Conservation (phyloP, 2,113 vertebrate genomes). For the Microtus richardsoni region DNA sequence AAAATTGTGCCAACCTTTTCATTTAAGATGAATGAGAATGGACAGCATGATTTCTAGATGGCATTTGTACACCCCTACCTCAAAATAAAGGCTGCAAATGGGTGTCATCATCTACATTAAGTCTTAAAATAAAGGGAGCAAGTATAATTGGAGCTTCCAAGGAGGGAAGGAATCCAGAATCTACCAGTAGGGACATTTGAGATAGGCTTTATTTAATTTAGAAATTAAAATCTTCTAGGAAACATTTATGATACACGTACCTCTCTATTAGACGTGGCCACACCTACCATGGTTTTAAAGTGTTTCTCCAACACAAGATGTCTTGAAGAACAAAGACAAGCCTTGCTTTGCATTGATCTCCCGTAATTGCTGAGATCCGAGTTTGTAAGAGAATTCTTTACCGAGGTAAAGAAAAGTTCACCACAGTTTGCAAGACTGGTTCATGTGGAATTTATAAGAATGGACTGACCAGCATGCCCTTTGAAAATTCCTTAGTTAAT, state of each 20-base stretch:
- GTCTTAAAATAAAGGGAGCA: background rate
- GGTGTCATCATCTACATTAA: background rate
- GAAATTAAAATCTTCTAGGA: background rate
- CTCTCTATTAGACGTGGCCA: background rate
- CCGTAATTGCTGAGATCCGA: constrained; percentile 61
- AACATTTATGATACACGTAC: background rate
- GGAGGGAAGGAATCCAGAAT: background rate
- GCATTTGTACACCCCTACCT: background rate
- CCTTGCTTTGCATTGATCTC: constrained; percentile 26
- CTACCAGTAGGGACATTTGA: background rate
- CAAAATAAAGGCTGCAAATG: background rate
- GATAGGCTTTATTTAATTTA: constrained; percentile 12
- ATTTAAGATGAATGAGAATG: background rate
- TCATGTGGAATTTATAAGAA: constrained; percentile 72
- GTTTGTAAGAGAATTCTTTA: constrained; percentile 54
- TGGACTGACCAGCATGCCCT: constrained; percentile 71
- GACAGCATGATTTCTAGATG: background rate
- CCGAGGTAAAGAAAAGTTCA: constrained; percentile 73
- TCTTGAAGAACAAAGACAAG: constrained; percentile 37
- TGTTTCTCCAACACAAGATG: background rate
- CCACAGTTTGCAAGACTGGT: constrained; percentile 51
- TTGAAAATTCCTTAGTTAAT: constrained; percentile 74
- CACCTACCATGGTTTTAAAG: background rate
- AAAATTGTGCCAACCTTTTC: background rate
- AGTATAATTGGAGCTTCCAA: background rate